These are phyloP conservation scores for Miniopterus natalensis DNA, from an alignment of 2,113 vertebrate species.

Conservation along the genomic window DNA sequence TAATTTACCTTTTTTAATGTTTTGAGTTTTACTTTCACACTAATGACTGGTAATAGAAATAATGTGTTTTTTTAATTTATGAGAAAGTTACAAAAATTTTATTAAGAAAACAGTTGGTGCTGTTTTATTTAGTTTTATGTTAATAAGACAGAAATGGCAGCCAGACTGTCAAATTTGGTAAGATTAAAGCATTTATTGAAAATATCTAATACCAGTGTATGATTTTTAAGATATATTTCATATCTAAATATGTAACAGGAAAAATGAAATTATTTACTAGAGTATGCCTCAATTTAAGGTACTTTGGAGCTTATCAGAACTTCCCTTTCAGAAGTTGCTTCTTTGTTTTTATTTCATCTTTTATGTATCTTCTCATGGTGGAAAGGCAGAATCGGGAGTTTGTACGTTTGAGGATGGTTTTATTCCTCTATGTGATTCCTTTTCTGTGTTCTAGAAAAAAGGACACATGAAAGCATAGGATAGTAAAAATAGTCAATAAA, in stretches of 20 bases:
- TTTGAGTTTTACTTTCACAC: constrained; percentile 58
- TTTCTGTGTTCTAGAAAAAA: neutral
- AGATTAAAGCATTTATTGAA: constrained; percentile 58
- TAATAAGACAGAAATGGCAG: constrained; percentile 6
- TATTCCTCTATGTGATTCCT: neutral
- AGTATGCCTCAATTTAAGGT: constrained; percentile 11
- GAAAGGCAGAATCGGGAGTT: neutral
- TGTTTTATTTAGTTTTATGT: constrained; percentile 61
- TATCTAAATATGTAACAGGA: constrained; percentile 54
- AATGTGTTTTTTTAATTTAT: constrained; percentile 10
- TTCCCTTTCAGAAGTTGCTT: constrained; percentile 51
- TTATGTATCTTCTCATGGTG: neutral
- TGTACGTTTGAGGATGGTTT: constrained; percentile 31
- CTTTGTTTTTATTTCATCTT: constrained; percentile 46
- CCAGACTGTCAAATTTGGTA: constrained; percentile 29
- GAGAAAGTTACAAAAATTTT: neutral
- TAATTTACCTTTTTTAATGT: constrained; percentile 35
- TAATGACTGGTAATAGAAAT: constrained; percentile 35
- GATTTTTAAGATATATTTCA: constrained; percentile 21
- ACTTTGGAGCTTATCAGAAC: constrained; percentile 21
- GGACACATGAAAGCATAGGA: neutral
- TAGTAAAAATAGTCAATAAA: constrained; percentile 2
- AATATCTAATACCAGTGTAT: constrained; percentile 25
- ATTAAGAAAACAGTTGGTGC: neutral
- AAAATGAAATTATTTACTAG: constrained; percentile 40